phyloP scores from a whole-genome alignment of 2,113 vertebrate species.

The Erythrocebus patas region DNA sequence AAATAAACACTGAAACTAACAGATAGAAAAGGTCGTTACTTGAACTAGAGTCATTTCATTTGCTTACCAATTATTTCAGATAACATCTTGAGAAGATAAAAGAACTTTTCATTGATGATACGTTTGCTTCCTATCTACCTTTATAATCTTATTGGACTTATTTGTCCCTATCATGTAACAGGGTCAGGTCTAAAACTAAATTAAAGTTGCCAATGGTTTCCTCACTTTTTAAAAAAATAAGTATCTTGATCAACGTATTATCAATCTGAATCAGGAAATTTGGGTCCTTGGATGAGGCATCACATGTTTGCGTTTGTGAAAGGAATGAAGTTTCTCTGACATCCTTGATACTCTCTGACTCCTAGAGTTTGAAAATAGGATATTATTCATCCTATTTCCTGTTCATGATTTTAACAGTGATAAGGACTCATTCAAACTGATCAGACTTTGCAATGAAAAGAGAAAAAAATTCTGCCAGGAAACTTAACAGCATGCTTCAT shows the following conservation, averaged over 20 bases:
- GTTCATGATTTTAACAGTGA: constrained; percentile 45
- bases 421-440: constrained; percentile 40
- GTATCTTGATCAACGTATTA: not conserved
- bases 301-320: constrained; percentile 10
- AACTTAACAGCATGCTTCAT: constrained; percentile 41
- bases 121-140: not conserved
- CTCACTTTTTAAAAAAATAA: constrained; percentile 27
- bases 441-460: constrained; percentile 10
- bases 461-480: not conserved
- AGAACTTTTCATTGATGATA: not conserved
- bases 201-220: not conserved
- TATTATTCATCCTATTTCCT: constrained; percentile 41
- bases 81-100: constrained; percentile 4
- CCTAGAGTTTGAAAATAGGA: not conserved
- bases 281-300: not conserved
- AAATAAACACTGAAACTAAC: not conserved
- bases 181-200: not conserved
- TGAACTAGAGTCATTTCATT: not conserved
- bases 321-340: not conserved
- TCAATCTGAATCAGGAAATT: constrained; percentile 7
- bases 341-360: constrained; percentile 8
- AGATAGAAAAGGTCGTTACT: not conserved
- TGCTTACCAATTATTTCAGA: constrained; percentile 40
- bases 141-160: not conserved
- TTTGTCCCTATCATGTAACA: not conserved